A percentile compares a stretch with the other conserved stretches of the same genome.
These are phyloP conservation scores for Hydrophis major DNA, from an alignment of 2,797 vertebrate species.

Conservation along the genomic window DNA sequence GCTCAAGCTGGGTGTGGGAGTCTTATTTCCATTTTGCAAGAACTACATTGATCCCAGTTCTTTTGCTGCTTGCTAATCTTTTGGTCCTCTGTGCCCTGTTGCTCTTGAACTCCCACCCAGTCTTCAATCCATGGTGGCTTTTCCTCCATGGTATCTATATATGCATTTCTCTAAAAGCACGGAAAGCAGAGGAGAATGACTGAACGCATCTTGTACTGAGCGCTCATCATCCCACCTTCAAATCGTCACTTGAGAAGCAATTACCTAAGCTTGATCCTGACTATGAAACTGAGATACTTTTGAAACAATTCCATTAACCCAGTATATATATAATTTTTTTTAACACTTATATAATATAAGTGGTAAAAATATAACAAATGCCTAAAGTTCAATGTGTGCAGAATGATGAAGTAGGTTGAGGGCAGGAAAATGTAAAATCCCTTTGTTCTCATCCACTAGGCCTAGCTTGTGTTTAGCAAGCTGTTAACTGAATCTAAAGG, in stretches of 20 bases:
- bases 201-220: not conserved
- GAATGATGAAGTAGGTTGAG: not conserved
- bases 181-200: not conserved
- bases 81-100: conserved; percentile 22
- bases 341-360: not conserved
- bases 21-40: conserved; percentile 23
- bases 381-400: not conserved
- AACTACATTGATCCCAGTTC: not conserved
- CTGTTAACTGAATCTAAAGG: not conserved
- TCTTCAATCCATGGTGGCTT: not conserved
- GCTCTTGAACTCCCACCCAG: not conserved
- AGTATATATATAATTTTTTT: not conserved
- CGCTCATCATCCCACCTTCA: not conserved
- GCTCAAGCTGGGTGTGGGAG: conserved; percentile 22
- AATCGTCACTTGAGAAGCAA: not conserved
- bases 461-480: not conserved
- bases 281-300: not conserved
- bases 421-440: not conserved
- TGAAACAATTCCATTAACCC: not conserved
- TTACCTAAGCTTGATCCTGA: not conserved
- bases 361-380: not conserved
- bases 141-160: not conserved
- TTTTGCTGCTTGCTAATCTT: conserved; percentile 11
- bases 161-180: not conserved
- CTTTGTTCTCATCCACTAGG: conserved; percentile 12